A percentile compares a stretch with the other conserved stretches of the same genome.
phyloP scores from a whole-genome alignment of 2,797 vertebrate species.

The Coregonus suidteri region DNA sequence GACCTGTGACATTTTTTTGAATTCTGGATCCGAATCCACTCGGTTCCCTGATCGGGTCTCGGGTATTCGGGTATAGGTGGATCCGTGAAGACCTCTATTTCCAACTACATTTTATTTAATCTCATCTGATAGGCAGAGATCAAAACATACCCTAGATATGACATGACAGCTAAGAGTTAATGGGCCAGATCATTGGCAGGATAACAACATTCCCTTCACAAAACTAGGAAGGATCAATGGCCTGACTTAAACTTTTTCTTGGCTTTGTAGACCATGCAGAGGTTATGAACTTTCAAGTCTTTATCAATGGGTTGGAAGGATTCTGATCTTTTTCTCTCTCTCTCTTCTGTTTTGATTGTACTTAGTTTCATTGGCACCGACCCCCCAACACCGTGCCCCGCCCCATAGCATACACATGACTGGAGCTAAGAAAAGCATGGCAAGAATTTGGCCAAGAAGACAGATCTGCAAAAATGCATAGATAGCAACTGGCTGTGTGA shows the following conservation, averaged over 20 bases:
- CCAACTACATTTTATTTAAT: conserved; percentile 32
- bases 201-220: conserved; percentile 52
- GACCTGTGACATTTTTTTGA: too few species aligned
- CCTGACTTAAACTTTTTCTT: not conserved
- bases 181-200: conserved; percentile 26
- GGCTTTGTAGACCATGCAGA: conserved; percentile 23
- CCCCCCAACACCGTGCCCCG: too few species aligned
- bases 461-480: conserved; percentile 33
- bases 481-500: conserved; percentile 42
- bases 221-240: conserved; percentile 32
- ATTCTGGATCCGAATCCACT: too few species aligned
- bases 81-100: too few species aligned
- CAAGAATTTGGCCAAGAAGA: conserved; percentile 26
- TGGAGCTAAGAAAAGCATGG: conserved; percentile 39
- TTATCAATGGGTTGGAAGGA: conserved; percentile 14
- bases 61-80: too few species aligned
- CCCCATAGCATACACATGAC: conserved; percentile 30
- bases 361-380: too few species aligned
- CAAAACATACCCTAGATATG: conserved; percentile 50
- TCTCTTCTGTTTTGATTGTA: conserved; percentile 14
- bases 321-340: not conserved
- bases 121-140: conserved; percentile 44
- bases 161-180: conserved; percentile 51
- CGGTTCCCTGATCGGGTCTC: too few species aligned
- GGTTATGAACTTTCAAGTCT: conserved; percentile 46